These are phyloP conservation scores for Lathronympha strigana DNA, from an alignment of 2,888 invertebrate genomes.

Conservation along the genomic window DNA sequence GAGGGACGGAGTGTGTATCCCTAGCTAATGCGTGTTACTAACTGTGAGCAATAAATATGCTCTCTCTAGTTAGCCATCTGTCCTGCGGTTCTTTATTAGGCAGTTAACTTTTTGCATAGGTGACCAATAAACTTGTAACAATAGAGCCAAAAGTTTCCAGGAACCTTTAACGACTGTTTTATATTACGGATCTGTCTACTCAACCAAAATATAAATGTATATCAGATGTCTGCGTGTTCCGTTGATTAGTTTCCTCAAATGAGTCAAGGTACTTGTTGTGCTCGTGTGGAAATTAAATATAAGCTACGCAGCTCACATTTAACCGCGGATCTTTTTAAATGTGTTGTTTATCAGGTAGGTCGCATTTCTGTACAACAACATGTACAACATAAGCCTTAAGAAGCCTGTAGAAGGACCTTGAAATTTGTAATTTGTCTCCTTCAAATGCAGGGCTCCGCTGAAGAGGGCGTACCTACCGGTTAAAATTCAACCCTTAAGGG, in stretches of 20 bases:
- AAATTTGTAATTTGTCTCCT: too few species aligned
- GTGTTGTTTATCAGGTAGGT: not conserved
- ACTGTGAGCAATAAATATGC: too few species aligned
- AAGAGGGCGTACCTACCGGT: too few species aligned
- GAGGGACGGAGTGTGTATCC: too few species aligned
- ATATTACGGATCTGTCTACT: slow-evolving; percentile 18
- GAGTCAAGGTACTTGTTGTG: not conserved
- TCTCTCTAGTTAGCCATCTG: not conserved
- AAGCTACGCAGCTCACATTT: not conserved
- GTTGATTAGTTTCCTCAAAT: slow-evolving; percentile 5
- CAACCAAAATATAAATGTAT: not conserved
- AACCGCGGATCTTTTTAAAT: slow-evolving; percentile 1
- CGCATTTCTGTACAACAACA: too few species aligned
- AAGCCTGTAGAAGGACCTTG: too few species aligned
- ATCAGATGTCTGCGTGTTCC: slow-evolving; percentile 6
- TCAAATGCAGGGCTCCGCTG: too few species aligned
- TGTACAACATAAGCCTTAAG: too few species aligned
- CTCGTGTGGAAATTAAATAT: not conserved
- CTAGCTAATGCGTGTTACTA: too few species aligned
- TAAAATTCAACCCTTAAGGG: too few species aligned
- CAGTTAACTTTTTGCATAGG: slow-evolving; percentile 53
- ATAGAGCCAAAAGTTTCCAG: slow-evolving; percentile 48
- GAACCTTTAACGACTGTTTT: slow-evolving; percentile 43
- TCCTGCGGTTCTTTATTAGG: slow-evolving; percentile 53
- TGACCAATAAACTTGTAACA: slow-evolving; percentile 36